Base-by-base conservation (phyloP, 2,797 vertebrate species). In the Parauchenoglanis ngamensis region DNA sequence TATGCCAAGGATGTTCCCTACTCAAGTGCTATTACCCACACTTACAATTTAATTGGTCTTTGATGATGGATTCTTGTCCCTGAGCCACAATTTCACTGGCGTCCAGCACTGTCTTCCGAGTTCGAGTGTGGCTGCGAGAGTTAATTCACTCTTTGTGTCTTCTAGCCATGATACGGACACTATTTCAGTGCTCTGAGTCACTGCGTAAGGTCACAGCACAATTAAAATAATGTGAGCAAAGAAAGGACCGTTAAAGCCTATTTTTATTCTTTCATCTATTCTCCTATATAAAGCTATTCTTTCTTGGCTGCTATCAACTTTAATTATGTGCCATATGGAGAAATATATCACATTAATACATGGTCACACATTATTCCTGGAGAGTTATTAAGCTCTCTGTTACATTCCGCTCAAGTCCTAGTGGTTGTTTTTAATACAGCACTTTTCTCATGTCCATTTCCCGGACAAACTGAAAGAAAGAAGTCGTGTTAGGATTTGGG, bases 41-140 rank as follows among this genome's bases (percentile, higher is more conserved):
- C 84, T 89, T 86, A 84, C 84, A 75, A 54, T 90, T 91, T 90
- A 91, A 89, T 90, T 91, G 88, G 82, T 84, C 79, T 90, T 87
- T 88, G 54, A 90, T 89, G 86, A 89, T 86, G 79, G 85, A 87
- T 83, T 90, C 40, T 72, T 77, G 85, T 89, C 88, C 67, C 70
- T 88, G 77, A 88, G 85, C 73, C 85, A 70, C 82, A 89, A 63
- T 82, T 77, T 82, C 54, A 12, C 25, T 8, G 78, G 78, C 46
- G 63, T 77, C 83, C 76, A 23, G 19, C 77, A 68, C 78, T 70
- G 59, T 49, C 25, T 83, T n/a, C 52, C 75, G 28, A 65, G 72
- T 57, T 83, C 44, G 65, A 57, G 49, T 61, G 52, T 17, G 61
- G 28, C 78, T 80, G 63, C 8, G 67, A 68, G 59, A 86, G 86